phyloP scores from a whole-genome alignment of 2,113 vertebrate species.

The Seriola rivoliana region DNA sequence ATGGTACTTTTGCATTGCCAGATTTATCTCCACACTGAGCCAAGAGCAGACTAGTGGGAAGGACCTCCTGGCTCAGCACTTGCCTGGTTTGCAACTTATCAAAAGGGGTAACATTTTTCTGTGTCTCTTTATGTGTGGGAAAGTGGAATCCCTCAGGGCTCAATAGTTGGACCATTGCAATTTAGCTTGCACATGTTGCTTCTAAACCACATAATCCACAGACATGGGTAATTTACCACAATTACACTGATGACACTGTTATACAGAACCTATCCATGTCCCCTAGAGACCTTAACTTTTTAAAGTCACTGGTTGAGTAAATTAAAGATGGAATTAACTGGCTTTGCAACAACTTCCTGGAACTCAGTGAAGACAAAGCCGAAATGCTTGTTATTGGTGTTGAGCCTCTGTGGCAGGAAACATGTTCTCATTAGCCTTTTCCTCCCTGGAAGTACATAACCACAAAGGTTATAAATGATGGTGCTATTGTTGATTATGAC shows the following conservation, averaged over 20 bases:
- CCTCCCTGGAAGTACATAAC: conserved; percentile 8
- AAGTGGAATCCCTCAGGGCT: conserved; percentile 32
- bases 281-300: neutral
- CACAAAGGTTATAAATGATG: conserved; percentile 22
- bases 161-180: neutral
- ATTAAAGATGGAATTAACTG: conserved; percentile 14
- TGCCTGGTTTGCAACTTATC: conserved; percentile 42
- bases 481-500: conserved; percentile 22
- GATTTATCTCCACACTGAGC: conserved; percentile 60
- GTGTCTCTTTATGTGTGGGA: conserved; percentile 17
- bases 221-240: neutral
- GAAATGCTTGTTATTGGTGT: conserved; percentile 9
- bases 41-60: conserved; percentile 48
- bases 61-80: conserved; percentile 43
- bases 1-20: conserved; percentile 40
- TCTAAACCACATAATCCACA: neutral
- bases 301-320: conserved; percentile 18
- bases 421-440: conserved; percentile 11
- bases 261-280: neutral
- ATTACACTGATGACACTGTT: conserved; percentile 13
- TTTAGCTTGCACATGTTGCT: conserved; percentile 4
- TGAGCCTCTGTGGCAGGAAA: conserved; percentile 16
- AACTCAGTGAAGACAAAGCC: conserved; percentile 7
- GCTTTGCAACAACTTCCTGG: conserved; percentile 10
- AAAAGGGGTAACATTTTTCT: conserved; percentile 43